Percentiles rank a stretch among this genome's conserved stretches.
These are phyloP conservation scores for Danaus plexippus DNA, from an alignment of 1,140 invertebrate species.

Conservation along the genomic window DNA sequence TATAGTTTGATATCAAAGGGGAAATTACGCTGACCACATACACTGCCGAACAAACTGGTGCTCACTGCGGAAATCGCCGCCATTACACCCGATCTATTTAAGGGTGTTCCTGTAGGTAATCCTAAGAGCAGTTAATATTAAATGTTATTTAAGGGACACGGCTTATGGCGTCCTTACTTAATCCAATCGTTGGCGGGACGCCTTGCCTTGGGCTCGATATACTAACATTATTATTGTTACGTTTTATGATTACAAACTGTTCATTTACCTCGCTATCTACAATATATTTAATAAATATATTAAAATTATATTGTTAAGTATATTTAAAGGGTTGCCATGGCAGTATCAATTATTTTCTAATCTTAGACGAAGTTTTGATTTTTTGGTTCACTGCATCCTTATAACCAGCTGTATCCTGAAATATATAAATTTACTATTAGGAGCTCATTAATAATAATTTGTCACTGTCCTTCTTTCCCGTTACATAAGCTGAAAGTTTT, in stretches of 20 bases:
- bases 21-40: constrained; percentile 15
- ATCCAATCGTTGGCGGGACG: constrained; percentile 12
- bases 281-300: too few relatives aligned
- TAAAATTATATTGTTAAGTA: too few relatives aligned
- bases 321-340: too few relatives aligned
- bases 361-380: too few relatives aligned
- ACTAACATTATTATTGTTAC: neutral
- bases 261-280: too few relatives aligned
- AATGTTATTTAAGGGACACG: constrained; percentile 16
- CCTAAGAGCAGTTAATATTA: constrained; percentile 13
- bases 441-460: too few relatives aligned
- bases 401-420: too few relatives aligned
- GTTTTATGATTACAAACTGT: neutral
- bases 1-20: constrained; percentile 20
- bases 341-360: too few relatives aligned
- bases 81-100: constrained; percentile 8
- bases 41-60: constrained; percentile 18
- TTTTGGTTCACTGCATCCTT: too few relatives aligned
- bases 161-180: constrained; percentile 11
- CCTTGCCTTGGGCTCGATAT: constrained; percentile 4
- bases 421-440: too few relatives aligned
- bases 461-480: too few relatives aligned
- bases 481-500: too few relatives aligned
- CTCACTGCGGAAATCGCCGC: constrained; percentile 6
- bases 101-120: neutral